Percentiles rank a stretch among this genome's conserved stretches.
phyloP scores from a whole-genome alignment of 2,797 vertebrate genomes.

The Tokudaia muenninki region DNA sequence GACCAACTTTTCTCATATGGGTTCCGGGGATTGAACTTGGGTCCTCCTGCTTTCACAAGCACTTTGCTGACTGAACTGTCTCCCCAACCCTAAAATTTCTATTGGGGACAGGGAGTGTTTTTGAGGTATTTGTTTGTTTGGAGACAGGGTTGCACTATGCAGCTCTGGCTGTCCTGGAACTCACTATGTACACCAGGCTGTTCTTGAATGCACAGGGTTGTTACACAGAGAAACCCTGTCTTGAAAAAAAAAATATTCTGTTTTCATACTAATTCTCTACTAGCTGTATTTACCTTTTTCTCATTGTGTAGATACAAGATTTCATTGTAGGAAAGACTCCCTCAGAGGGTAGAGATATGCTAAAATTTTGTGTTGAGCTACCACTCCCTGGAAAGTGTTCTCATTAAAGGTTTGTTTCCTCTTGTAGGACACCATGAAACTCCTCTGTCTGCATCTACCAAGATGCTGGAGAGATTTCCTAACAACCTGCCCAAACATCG shows the following conservation, averaged over 20 bases:
- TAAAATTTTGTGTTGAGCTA: background rate
- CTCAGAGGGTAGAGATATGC: rapidly evolving
- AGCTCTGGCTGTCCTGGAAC: background rate
- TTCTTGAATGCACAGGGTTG: background rate
- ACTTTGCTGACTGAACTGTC: background rate
- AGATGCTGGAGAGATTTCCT: slow-evolving; percentile 96
- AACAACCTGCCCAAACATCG: slow-evolving; percentile 93
- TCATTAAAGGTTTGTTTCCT: slow-evolving; percentile 71
- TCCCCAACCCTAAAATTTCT: background rate
- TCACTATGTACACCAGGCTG: background rate
- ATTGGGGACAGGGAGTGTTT: no score
- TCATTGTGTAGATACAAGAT: background rate
- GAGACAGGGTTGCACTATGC: background rate
- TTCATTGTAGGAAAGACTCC: background rate
- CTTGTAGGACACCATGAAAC: slow-evolving; percentile 96
- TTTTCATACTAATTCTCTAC: background rate
- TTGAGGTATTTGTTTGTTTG: background rate
- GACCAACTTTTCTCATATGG: background rate
- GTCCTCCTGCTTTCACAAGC: background rate
- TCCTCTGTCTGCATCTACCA: slow-evolving; percentile 95
- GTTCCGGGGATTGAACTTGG: background rate
- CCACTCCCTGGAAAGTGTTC: background rate
- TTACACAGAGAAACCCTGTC: background rate
- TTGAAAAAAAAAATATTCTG: background rate
- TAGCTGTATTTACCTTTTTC: background rate